phyloP scores from a whole-genome alignment of 2,888 invertebrate species.

The Horisme vitalbata region DNA sequence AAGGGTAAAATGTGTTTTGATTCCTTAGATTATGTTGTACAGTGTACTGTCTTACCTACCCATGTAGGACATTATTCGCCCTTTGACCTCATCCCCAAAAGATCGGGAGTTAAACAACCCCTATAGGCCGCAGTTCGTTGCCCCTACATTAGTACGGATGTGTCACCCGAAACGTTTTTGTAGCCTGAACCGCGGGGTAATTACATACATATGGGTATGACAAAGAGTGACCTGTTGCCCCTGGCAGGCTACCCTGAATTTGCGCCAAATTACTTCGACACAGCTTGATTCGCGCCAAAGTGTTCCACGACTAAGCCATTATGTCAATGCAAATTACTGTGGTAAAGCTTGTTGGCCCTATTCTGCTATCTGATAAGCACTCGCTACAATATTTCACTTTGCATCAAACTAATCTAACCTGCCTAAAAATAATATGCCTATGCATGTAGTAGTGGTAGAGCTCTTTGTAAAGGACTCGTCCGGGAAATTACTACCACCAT shows the following conservation, averaged over 20 bases:
- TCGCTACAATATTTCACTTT: no score
- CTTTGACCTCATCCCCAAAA: background rate
- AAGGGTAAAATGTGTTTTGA: no score
- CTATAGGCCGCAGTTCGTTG: background rate
- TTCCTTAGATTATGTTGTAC: no score
- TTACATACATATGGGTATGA: conserved; percentile 14
- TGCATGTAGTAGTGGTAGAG: no score
- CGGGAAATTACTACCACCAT: no score
- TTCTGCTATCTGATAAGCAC: background rate
- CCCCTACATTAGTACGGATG: background rate
- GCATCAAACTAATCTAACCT: no score
- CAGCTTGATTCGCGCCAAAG: conserved; percentile 48
- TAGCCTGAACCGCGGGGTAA: background rate
- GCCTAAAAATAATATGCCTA: no score
- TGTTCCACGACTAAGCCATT: conserved; percentile 30
- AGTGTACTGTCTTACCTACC: no score
- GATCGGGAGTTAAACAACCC: background rate
- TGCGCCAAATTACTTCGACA: conserved; percentile 57
- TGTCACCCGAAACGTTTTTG: conserved; percentile 4
- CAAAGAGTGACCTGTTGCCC: conserved; percentile 58
- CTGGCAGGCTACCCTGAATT: conserved; percentile 53
- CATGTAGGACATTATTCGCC: no score
- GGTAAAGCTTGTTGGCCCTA: conserved; percentile 9
- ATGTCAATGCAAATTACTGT: conserved; percentile 8
- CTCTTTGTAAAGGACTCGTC: no score